These are phyloP conservation scores for Drosophila tropicalis DNA, from an alignment of 1,140 invertebrate species.

Conservation along the genomic window DNA sequence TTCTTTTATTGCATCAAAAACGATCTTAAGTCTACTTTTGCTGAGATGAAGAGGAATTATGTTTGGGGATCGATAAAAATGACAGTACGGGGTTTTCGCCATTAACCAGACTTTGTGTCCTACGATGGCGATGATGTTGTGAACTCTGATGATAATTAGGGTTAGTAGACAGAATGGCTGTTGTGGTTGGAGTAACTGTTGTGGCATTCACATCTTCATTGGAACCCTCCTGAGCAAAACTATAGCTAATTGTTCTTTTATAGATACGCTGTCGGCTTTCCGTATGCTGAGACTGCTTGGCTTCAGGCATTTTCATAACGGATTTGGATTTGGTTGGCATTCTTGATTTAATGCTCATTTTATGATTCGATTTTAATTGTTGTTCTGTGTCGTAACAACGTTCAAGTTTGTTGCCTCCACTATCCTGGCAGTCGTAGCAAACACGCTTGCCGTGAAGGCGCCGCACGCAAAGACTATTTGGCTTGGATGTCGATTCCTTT, in stretches of 20 bases:
- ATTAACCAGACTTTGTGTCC: not conserved
- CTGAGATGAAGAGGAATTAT: not conserved
- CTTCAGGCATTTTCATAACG: slow-evolving; percentile 11
- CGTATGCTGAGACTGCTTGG: slow-evolving; percentile 40
- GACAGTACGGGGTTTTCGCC: not conserved
- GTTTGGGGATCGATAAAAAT: not conserved
- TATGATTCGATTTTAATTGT: not conserved
- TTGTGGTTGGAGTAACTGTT: not conserved
- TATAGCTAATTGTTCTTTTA: slow-evolving; percentile 70
- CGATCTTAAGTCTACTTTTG: not conserved
- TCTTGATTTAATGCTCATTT: not conserved
- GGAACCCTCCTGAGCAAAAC: slow-evolving; percentile 55
- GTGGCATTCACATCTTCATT: slow-evolving; percentile 5
- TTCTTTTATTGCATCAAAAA: slow-evolving; percentile 11
- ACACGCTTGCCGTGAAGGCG: slow-evolving; percentile 36
- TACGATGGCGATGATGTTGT: not conserved
- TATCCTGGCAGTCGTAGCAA: slow-evolving; percentile 65
- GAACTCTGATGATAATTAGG: not conserved
- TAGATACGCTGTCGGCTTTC: slow-evolving; percentile 62
- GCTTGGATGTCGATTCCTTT: slow-evolving; percentile 14
- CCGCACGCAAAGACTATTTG: slow-evolving; percentile 59
- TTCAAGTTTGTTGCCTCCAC: slow-evolving; percentile 38
- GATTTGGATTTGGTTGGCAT: not conserved
- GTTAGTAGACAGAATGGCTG: not conserved
- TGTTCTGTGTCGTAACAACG: slow-evolving; percentile 55